Evolutionary conservation across 2,113 vertebrate species (phyloP).

Genomic region (Vimba vimba): DNA sequence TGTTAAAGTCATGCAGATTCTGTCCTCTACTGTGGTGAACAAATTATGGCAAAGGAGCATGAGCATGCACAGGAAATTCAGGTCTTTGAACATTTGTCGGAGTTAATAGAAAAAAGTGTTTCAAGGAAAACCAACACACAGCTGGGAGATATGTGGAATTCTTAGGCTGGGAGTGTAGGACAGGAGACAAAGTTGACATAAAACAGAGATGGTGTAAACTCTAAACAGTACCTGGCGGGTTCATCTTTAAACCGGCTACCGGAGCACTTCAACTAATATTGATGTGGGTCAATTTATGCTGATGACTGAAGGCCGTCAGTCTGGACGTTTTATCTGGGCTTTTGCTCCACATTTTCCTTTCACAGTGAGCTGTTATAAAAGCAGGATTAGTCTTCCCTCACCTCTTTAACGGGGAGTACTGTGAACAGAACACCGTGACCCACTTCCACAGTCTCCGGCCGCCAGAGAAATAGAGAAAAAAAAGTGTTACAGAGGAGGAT

Average conservation of each 20-base stretch:
- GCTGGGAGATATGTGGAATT: not conserved
- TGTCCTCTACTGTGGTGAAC: not conserved
- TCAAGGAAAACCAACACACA: not conserved
- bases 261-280: not conserved
- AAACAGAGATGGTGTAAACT: not conserved
- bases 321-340: conserved; percentile 33
- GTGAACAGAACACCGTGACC: conserved; percentile 40
- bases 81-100: not conserved
- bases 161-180: not conserved
- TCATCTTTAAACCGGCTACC: not conserved
- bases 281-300: conserved; percentile 2
- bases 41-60: too few species aligned
- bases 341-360: conserved; percentile 31
- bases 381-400: conserved; percentile 55
- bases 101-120: not conserved
- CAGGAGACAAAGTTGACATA: not conserved
- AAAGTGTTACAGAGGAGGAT: not conserved
- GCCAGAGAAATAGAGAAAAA: conserved; percentile 9
- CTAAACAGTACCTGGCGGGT: not conserved
- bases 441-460: conserved; percentile 32
- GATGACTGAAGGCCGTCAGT: not conserved
- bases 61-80: too few species aligned
- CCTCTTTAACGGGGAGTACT: conserved; percentile 26
- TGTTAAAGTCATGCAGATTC: not conserved
- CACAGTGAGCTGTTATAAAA: conserved; percentile 44